Evolutionary conservation across 1,140 invertebrate genomes (phyloP).

Genomic region (Coptotermes formosanus): DNA sequence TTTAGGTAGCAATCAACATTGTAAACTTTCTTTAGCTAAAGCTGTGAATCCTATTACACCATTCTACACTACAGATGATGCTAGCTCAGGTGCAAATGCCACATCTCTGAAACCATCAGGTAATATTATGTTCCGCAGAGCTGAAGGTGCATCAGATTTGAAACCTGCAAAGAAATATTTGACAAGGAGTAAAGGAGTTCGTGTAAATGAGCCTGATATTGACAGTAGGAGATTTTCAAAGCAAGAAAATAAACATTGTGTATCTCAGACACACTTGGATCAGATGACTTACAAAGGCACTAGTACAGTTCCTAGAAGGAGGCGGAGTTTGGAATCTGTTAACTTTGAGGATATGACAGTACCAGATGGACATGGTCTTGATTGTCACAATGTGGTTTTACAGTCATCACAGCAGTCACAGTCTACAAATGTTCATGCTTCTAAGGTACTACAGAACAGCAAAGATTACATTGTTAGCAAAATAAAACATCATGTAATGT

Average conservation of each 20-base stretch:
- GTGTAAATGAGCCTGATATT: neutral
- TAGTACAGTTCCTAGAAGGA: neutral
- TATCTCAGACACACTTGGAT: neutral
- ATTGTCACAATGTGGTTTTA: neutral
- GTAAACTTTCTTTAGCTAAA: slow-evolving; percentile 33
- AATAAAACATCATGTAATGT: neutral
- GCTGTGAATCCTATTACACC: neutral
- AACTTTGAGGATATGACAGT: slow-evolving; percentile 16
- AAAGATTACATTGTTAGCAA: neutral
- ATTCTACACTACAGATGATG: neutral
- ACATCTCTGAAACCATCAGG: neutral
- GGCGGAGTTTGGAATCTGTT: slow-evolving; percentile 30
- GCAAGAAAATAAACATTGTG: neutral
- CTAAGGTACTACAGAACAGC: neutral
- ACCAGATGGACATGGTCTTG: neutral
- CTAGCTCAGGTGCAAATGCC: neutral
- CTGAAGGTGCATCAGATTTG: neutral
- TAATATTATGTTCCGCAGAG: neutral
- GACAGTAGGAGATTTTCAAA: neutral
- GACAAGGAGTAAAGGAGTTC: neutral
- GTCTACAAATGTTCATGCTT: neutral
- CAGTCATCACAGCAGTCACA: neutral
- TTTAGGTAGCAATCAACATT: slow-evolving; percentile 35
- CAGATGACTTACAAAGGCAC: neutral
- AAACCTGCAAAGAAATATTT: slow-evolving; percentile 22